phyloP scores from a whole-genome alignment of 2,888 invertebrate genomes.

The Trisateles emortualis region DNA sequence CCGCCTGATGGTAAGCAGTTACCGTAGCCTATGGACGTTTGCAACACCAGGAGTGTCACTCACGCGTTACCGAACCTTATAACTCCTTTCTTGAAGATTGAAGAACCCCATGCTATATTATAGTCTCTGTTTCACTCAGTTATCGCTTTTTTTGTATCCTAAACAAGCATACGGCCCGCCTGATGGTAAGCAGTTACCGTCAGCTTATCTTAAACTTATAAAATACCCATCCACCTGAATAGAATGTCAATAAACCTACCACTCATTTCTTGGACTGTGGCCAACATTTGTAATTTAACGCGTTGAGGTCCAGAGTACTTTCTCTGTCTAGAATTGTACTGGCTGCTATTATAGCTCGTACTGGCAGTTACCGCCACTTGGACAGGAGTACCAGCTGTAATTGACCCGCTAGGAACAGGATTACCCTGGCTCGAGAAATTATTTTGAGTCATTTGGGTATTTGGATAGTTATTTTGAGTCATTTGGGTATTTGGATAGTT shows the following conservation, averaged over 20 bases:
- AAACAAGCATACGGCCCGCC: too few species aligned
- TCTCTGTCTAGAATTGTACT: conserved; percentile 71
- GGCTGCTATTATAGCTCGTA: conserved; percentile 52
- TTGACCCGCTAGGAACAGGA: conserved; percentile 35
- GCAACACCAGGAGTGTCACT: too few species aligned
- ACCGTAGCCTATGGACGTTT: too few species aligned
- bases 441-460: neutral
- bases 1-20: too few species aligned
- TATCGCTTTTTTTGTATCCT: neutral
- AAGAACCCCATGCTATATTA: too few species aligned
- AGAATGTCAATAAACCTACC: conserved; percentile 86
- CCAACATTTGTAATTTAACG: conserved; percentile 77
- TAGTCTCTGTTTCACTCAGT: too few species aligned
- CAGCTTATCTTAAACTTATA: neutral
- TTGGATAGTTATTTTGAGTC: conserved; percentile 13
- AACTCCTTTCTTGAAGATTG: too few species aligned
- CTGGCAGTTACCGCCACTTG: conserved; percentile 46
- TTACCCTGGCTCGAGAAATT: conserved; percentile 6
- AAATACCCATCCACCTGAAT: conserved; percentile 50
- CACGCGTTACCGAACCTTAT: too few species aligned
- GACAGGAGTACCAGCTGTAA: conserved; percentile 58
- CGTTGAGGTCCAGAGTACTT: conserved; percentile 87
- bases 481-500: conserved; percentile 3
- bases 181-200: too few species aligned
- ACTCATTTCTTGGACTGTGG: conserved; percentile 91